Percentiles rank a stretch among this genome's conserved stretches.
phyloP scores from a whole-genome alignment of 2,888 invertebrate genomes.

The Amphipoea lucens region DNA sequence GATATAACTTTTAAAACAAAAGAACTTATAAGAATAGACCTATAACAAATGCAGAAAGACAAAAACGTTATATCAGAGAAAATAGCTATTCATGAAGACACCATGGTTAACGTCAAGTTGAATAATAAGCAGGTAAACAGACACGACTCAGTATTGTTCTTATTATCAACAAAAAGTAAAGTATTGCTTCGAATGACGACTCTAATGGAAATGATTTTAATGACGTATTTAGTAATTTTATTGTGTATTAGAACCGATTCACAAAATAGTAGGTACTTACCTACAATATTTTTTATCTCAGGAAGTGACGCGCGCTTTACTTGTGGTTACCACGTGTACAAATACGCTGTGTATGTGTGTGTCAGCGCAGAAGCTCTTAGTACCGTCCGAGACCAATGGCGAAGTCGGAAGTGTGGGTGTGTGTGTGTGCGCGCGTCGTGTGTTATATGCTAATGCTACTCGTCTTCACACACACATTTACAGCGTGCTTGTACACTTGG shows the following conservation, averaged over 20 bases:
- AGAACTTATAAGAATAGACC: background rate
- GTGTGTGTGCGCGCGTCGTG: background rate
- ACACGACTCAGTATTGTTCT: slow-evolving; percentile 36
- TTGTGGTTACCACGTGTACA: background rate
- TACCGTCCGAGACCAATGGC: background rate
- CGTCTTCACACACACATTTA: background rate
- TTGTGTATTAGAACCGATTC: background rate
- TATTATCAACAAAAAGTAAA: slow-evolving; percentile 21
- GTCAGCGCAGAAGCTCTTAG: too few species aligned
- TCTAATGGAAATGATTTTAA: slow-evolving; percentile 6
- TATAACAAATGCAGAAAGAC: slow-evolving; percentile 12
- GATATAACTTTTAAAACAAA: slow-evolving; percentile 15
- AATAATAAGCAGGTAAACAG: slow-evolving; percentile 23
- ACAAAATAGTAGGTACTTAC: background rate
- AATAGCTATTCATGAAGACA: slow-evolving; percentile 30
- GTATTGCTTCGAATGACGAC: slow-evolving; percentile 1
- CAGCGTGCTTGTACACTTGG: background rate
- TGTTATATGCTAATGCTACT: background rate
- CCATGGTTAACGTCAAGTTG: slow-evolving; percentile 33
- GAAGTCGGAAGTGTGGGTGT: background rate
- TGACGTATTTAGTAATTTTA: slow-evolving; percentile 25
- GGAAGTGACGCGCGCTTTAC: background rate
- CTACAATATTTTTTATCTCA: background rate
- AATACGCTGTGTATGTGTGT: background rate
- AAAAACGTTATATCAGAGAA: slow-evolving; percentile 6